These are phyloP conservation scores for Drosophila busckii DNA, from an alignment of 1,140 invertebrate species.

Conservation along the genomic window DNA sequence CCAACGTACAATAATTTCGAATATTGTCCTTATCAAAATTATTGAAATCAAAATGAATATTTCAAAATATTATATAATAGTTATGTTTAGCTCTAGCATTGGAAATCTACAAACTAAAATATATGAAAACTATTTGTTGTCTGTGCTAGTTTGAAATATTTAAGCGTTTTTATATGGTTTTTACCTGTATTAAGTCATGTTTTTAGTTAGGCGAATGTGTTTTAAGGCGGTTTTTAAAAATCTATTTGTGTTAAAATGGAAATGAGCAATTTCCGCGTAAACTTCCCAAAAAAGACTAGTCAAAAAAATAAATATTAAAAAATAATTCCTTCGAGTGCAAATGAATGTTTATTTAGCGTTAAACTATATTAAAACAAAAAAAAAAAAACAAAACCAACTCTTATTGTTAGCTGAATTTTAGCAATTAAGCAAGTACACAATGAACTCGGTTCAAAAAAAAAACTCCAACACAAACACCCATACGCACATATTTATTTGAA, in stretches of 20 bases:
- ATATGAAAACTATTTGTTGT: conserved; percentile 45
- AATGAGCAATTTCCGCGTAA: neutral
- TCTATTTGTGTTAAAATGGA: conserved; percentile 12
- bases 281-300: conserved; percentile 18
- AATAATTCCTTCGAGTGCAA: conserved; percentile 48
- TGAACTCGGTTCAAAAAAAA: conserved; percentile 19
- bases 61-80: conserved; percentile 6
- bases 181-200: conserved; percentile 1
- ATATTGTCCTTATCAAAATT: conserved; percentile 57
- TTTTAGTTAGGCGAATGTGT: conserved; percentile 53
- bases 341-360: conserved; percentile 37
- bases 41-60: conserved; percentile 55
- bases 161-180: conserved; percentile 7
- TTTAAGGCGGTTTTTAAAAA: conserved; percentile 17
- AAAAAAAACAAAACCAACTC: conserved; percentile 18
- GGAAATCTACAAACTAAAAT: conserved; percentile 20
- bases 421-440: conserved; percentile 25
- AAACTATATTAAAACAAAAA: conserved; percentile 26
- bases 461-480: conserved; percentile 5
- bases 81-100: conserved; percentile 40
- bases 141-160: conserved; percentile 13
- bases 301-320: conserved; percentile 15
- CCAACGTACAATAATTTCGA: conserved; percentile 63
- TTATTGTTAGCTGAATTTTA: conserved; percentile 65
- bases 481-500: conserved; percentile 18